phyloP scores from a whole-genome alignment of 2,888 invertebrate species.

The Cephus rjabovi region DNA sequence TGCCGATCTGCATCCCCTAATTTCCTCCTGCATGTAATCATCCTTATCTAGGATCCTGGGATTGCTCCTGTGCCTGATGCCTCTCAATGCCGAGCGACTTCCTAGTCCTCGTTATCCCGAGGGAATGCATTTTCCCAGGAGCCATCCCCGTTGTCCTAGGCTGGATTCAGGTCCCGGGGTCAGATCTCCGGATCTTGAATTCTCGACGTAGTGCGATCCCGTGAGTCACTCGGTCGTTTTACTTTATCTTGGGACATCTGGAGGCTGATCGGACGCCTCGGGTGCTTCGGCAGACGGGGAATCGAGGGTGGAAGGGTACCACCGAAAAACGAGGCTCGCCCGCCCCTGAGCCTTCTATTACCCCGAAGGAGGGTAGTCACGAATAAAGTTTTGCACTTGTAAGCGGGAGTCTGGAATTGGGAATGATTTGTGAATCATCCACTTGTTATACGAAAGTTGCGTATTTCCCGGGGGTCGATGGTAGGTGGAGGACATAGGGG shows the following conservation, averaged over 20 bases:
- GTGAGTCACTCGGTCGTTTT: not conserved
- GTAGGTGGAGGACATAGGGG: slow-evolving; percentile 13
- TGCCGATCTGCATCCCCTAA: not conserved
- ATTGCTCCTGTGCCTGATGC: not conserved
- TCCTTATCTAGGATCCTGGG: not conserved
- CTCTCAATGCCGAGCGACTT: not conserved
- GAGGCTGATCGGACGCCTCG: not conserved
- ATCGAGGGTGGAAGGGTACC: not conserved
- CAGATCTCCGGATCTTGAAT: not conserved
- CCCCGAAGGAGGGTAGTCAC: slow-evolving; percentile 2
- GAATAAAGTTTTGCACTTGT: slow-evolving; percentile 29
- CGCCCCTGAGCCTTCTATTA: not conserved
- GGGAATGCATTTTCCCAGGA: not conserved
- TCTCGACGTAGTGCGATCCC: not conserved
- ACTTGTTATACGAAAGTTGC: slow-evolving; percentile 62
- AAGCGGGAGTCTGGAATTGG: slow-evolving; percentile 37
- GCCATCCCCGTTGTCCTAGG: not conserved
- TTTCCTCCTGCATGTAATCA: not conserved
- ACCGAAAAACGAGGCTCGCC: not conserved
- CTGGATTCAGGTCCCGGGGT: not conserved
- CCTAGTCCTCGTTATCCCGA: not conserved
- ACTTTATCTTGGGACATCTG: not conserved
- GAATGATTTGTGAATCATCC: slow-evolving; percentile 64
- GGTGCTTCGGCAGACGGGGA: not conserved
- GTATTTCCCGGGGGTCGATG: slow-evolving; percentile 34